Evolutionary conservation across 2,113 vertebrate species (phyloP).

Genomic region (Centropus bengalensis): DNA sequence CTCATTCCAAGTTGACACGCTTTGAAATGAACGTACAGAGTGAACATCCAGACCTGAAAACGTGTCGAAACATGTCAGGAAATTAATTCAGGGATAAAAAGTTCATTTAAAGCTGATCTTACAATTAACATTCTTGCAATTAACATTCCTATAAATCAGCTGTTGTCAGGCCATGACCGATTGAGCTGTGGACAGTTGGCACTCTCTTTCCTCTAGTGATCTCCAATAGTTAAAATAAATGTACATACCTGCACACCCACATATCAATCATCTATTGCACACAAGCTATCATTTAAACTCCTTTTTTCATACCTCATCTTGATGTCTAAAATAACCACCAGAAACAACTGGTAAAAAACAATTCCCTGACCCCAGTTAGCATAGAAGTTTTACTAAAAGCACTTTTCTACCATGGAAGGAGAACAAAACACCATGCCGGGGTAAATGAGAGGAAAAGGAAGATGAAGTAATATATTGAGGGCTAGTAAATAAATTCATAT

Average conservation of each 20-base stretch:
- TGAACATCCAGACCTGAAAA: constrained; percentile 53
- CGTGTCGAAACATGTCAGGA: constrained; percentile 56
- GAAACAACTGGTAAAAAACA: neutral
- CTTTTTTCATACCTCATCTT: neutral
- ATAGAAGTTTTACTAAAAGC: neutral
- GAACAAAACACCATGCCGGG: neutral
- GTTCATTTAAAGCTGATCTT: constrained; percentile 68
- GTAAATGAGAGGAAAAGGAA: neutral
- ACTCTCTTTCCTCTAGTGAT: neutral
- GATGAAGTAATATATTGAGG: neutral
- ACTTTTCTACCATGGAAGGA: neutral
- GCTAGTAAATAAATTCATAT: neutral
- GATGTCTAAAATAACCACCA: neutral
- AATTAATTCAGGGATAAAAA: constrained; percentile 65
- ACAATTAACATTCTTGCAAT: constrained; percentile 66
- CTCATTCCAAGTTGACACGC: constrained; percentile 56
- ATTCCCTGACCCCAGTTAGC: neutral
- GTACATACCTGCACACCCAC: neutral
- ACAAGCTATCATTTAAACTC: neutral
- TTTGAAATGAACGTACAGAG: constrained; percentile 52
- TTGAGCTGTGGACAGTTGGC: neutral
- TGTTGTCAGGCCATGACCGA: constrained; percentile 13
- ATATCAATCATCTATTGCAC: neutral
- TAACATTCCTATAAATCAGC: constrained; percentile 65
- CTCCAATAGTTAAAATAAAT: constrained; percentile 34